phyloP scores from a whole-genome alignment of 2,113 vertebrate species.

The Sinocyclocheilus anophthalmus region DNA sequence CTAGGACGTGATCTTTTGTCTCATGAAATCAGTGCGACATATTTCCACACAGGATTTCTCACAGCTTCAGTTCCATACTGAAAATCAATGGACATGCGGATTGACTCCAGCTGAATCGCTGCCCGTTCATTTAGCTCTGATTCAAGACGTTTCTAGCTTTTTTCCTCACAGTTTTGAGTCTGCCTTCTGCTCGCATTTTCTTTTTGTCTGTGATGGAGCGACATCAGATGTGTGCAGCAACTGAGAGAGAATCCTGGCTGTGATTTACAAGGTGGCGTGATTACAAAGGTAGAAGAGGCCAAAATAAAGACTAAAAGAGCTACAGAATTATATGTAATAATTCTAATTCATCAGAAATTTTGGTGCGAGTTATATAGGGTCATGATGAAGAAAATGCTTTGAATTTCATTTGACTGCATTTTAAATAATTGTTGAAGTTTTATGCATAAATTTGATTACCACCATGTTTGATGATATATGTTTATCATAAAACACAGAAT shows the following conservation, averaged over 20 bases:
- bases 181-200: constrained; percentile 10
- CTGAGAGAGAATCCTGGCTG: background rate
- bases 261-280: constrained; percentile 14
- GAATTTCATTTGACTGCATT: too few species aligned
- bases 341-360: too few species aligned
- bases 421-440: too few species aligned
- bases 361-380: too few species aligned
- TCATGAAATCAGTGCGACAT: background rate
- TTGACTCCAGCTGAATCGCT: constrained; percentile 23
- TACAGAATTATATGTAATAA: too few species aligned
- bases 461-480: too few species aligned
- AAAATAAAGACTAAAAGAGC: constrained; percentile 13
- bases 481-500: too few species aligned
- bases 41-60: constrained; percentile 20
- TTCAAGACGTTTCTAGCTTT: background rate
- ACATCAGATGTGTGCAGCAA: constrained; percentile 4
- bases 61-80: constrained; percentile 4
- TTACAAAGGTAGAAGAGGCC: background rate
- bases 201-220: background rate
- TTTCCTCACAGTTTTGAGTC: background rate
- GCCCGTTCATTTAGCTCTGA: constrained; percentile 13
- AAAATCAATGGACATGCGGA: constrained; percentile 11
- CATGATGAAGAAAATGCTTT: too few species aligned
- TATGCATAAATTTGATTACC: too few species aligned
- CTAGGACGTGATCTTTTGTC: background rate